Conservation (phyloP, 1,140 invertebrate genomes). For the Diuraphis noxia region DNA sequence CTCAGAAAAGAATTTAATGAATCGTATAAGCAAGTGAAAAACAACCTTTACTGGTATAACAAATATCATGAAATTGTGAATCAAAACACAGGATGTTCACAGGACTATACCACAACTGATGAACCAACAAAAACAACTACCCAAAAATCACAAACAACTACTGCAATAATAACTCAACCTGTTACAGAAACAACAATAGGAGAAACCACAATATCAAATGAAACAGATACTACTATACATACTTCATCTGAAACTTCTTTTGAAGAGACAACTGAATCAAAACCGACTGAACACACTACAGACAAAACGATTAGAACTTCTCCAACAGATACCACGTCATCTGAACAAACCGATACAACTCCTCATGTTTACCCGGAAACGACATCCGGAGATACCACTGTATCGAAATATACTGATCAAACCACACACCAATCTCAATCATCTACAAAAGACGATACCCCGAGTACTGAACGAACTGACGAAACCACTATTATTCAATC, state of each 20-base stretch:
- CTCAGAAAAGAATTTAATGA: not conserved
- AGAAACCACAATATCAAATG: not conserved
- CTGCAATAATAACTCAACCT: not conserved
- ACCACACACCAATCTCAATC: no score
- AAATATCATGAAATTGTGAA: not conserved
- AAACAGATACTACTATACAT: not conserved
- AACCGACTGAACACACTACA: no score
- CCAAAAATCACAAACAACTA: not conserved
- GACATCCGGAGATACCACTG: no score
- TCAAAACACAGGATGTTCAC: not conserved
- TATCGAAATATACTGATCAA: no score
- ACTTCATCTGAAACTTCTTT: fast-evolving
- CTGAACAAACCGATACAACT: no score
- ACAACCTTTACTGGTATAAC: not conserved
- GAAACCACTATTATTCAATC: no score
- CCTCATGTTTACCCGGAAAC: no score
- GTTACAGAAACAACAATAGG: fast-evolving
- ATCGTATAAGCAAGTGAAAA: not conserved
- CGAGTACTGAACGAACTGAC: no score
- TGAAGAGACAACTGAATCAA: fast-evolving
- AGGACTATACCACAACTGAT: not conserved
- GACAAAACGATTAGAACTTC: no score
- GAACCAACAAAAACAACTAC: not conserved
- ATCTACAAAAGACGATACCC: no score
- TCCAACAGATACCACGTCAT: no score